Percentiles rank a stretch among this genome's conserved stretches.
Evolutionary conservation across 1,140 invertebrate genomes (phyloP).

Genomic region (Hypsibius dujardini): DNA sequence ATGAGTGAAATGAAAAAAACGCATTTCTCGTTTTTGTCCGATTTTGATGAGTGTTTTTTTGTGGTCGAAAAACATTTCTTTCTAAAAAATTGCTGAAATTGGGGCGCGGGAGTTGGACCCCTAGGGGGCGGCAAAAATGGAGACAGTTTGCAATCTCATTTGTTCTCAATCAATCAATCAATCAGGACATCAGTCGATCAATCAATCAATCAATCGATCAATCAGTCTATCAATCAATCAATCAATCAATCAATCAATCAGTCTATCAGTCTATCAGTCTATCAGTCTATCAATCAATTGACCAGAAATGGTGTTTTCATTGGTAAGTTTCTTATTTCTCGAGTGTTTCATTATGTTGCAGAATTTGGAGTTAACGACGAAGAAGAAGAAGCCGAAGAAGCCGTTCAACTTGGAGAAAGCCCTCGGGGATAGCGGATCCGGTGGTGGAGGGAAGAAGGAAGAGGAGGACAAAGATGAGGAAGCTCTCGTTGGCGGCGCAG

Average conservation of each 20-base stretch:
- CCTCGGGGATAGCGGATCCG: constrained; percentile 16
- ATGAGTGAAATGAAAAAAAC: too few species aligned
- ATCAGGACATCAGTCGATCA: too few species aligned
- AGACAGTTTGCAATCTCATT: constrained; percentile 1
- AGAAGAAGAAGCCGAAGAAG: constrained; percentile 20
- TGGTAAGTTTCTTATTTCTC: neutral
- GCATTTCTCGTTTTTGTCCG: too few species aligned
- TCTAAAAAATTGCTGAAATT: too few species aligned
- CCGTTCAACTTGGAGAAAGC: constrained; percentile 21
- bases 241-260: too few species aligned
- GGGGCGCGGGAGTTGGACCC: neutral
- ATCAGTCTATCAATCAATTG: too few species aligned
- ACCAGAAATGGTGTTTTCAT: too few species aligned
- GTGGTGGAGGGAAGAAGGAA: constrained; percentile 1
- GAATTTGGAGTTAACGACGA: constrained; percentile 19
- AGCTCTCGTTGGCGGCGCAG: neutral
- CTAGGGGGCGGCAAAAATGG: neutral
- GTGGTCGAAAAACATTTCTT: too few species aligned
- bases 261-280: too few species aligned
- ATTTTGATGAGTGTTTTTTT: too few species aligned
- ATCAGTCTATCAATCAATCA: too few species aligned
- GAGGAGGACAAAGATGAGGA: neutral
- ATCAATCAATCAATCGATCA: too few species aligned
- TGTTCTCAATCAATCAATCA: neutral
- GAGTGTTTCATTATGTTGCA: neutral